Evolutionary conservation across 2,888 invertebrate species (phyloP).

Genomic region (Stenichneumon culpator): DNA sequence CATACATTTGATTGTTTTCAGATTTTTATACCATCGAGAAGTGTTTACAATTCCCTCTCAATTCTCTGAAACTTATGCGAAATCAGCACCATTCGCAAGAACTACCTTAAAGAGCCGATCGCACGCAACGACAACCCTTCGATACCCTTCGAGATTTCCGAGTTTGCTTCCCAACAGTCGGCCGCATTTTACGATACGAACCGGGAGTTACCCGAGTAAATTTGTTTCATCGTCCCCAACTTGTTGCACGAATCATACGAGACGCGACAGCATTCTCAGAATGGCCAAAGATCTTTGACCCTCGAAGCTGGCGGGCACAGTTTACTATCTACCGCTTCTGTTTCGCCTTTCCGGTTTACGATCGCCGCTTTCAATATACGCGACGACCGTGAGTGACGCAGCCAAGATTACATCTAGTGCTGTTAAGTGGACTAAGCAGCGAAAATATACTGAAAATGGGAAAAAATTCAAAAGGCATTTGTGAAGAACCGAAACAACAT

Average conservation of each 20-base stretch:
- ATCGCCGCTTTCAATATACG: background rate
- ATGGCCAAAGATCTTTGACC: constrained; percentile 57
- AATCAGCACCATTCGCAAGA: too few relatives aligned
- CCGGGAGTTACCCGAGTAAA: background rate
- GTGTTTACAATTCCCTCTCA: too few relatives aligned
- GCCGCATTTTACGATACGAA: background rate
- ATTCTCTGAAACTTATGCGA: too few relatives aligned
- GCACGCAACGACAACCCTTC: too few relatives aligned
- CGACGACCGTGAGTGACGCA: background rate
- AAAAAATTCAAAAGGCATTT: too few relatives aligned
- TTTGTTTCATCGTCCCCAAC: background rate
- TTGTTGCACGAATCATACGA: constrained; percentile 6
- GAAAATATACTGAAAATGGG: too few relatives aligned
- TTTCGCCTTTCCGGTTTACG: background rate
- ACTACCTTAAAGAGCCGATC: too few relatives aligned
- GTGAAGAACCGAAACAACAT: too few relatives aligned
- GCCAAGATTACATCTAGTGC: background rate
- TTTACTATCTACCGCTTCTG: constrained; percentile 6
- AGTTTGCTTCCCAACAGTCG: background rate
- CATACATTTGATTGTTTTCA: too few relatives aligned
- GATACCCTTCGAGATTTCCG: background rate
- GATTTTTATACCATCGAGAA: too few relatives aligned
- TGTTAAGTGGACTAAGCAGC: too few relatives aligned
- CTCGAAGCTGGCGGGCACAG: constrained; percentile 21
- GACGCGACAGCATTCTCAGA: constrained; percentile 31